Base-by-base conservation (phyloP, 2,888 invertebrate genomes). In the Ophion costatus region DNA sequence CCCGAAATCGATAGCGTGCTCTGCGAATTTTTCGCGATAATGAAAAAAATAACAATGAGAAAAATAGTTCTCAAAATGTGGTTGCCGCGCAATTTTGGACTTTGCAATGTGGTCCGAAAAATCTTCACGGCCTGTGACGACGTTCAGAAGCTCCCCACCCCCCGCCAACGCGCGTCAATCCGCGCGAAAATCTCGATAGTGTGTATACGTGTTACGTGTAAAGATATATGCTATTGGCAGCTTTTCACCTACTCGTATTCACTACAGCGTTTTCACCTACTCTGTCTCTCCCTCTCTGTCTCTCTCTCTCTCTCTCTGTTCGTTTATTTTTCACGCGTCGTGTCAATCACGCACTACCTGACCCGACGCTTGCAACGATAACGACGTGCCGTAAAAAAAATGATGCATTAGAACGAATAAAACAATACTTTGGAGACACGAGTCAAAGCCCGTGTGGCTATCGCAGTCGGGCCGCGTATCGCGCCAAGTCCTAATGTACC, bases 61-160 rank as follows among this genome's bases (percentile, higher is more conserved):
- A 22, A 59, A 80, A 73, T 61, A 67, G 59, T 75, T 22, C 38
- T 61, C n/a, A 45, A 45, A 45, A 66, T 63, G 45, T 42, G 59
- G 57, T 71, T 80, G 80, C 71, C 76, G 67, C 76, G 71, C 76
- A 80, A 71, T 71, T 80, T 83, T 77, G 66, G 71, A 61, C 38
- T 66, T 33, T 76, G 76, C 66, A 67, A 29, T 71, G 3, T n/a
- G 56, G 56, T 69, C 59, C 51, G 71, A 67, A 20, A 64, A 80
- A 66, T 66, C 76, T 56, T 57, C 70, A 63, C 22, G 20, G 17
- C 24, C 67, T 71, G 14, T 77, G 66, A 77, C 76, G 66, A 38
- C 67, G 70, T 42, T 83, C 83, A 74, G 74, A 17, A 66, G 70
- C 33, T 61, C 9, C 59, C 59, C 22, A 1, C 14, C 61, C 61